Evolutionary conservation across 2,888 invertebrate genomes (phyloP).

Genomic region (Plagodis dolabraria): DNA sequence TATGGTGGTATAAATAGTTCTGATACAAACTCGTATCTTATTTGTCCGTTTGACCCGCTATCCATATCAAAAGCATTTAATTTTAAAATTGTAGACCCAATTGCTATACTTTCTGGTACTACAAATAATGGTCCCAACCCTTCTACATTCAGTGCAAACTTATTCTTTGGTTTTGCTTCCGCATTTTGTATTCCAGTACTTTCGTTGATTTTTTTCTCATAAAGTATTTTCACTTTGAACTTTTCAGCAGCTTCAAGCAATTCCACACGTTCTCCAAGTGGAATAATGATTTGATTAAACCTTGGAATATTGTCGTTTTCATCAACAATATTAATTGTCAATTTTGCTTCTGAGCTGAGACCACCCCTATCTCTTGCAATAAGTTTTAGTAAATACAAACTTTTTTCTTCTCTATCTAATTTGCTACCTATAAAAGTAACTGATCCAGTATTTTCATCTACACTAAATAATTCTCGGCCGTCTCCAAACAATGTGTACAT

Average conservation of each 20-base stretch:
- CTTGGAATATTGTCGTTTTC: conserved; percentile 92
- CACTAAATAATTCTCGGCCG: conserved; percentile 89
- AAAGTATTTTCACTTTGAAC: conserved; percentile 74
- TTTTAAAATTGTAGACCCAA: conserved; percentile 88
- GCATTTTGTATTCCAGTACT: conserved; percentile 58
- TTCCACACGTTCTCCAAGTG: conserved; percentile 87
- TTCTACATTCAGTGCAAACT: conserved; percentile 62
- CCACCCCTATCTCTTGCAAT: conserved; percentile 92
- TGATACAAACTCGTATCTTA: conserved; percentile 89
- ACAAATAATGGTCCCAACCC: conserved; percentile 86
- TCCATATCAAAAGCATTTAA: conserved; percentile 90
- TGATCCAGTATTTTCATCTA: conserved; percentile 87
- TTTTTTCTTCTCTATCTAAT: conserved; percentile 91
- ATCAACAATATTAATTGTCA: conserved; percentile 89
- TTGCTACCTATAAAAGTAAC: conserved; percentile 84
- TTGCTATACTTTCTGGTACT: conserved; percentile 89
- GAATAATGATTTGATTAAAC: conserved; percentile 89
- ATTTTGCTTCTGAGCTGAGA: conserved; percentile 88
- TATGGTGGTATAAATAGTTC: conserved; percentile 87
- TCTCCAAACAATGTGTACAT: conserved; percentile 89
- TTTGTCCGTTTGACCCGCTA: conserved; percentile 87
- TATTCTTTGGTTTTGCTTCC: conserved; percentile 69
- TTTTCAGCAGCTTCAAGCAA: conserved; percentile 86
- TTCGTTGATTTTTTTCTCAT: conserved; percentile 64
- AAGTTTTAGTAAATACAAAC: conserved; percentile 87